These are phyloP conservation scores for Sapayoa aenigma DNA, from an alignment of 2,113 vertebrate genomes.

Conservation along the genomic window DNA sequence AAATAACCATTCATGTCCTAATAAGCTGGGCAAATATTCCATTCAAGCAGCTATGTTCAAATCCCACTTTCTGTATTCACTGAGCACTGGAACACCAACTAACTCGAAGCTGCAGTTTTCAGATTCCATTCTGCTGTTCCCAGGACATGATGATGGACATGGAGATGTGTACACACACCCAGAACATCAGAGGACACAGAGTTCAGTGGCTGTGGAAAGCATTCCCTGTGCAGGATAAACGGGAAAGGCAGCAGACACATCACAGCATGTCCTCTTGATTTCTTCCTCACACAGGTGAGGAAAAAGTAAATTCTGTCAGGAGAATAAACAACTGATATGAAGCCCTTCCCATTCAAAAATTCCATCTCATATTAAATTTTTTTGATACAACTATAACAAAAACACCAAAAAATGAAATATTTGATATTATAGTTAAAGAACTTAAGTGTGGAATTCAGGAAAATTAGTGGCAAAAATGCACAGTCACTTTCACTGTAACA, in stretches of 20 bases:
- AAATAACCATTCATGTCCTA: neutral
- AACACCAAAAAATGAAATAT: neutral
- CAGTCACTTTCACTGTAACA: neutral
- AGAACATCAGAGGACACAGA: neutral
- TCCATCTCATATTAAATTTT: neutral
- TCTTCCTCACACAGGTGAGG: neutral
- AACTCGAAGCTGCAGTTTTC: neutral
- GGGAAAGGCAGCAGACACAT: neutral
- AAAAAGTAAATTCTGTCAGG: neutral
- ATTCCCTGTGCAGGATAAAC: rapidly evolving
- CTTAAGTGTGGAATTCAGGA: neutral
- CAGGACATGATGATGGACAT: rapidly evolving
- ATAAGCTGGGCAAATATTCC: neutral
- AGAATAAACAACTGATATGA: neutral
- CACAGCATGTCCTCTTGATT: neutral
- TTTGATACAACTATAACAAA: neutral
- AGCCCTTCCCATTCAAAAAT: neutral
- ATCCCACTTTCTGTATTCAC: neutral
- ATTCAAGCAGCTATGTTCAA: neutral
- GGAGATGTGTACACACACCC: neutral
- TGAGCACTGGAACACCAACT: neutral
- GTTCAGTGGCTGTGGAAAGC: neutral
- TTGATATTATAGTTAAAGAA: neutral
- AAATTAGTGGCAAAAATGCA: neutral
- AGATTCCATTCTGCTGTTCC: neutral